Evolutionary conservation across 1,140 invertebrate species (phyloP).

Genomic region (Liolophura sinensis): DNA sequence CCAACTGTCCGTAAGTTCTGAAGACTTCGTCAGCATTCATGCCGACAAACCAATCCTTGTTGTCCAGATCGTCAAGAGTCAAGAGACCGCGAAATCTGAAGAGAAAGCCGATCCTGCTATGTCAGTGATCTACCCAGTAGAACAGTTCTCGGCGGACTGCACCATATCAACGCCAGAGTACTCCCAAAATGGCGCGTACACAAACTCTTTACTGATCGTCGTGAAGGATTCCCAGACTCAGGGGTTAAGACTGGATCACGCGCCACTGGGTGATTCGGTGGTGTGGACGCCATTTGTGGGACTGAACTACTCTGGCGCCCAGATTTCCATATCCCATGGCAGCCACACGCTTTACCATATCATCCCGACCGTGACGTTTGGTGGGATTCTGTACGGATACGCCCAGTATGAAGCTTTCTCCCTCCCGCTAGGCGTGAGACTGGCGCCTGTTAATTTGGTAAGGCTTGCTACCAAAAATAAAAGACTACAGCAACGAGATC

Average conservation of each 20-base stretch:
- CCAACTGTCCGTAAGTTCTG: slow-evolving; percentile 14
- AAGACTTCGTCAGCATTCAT: slow-evolving; percentile 15
- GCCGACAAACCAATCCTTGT: slow-evolving; percentile 23
- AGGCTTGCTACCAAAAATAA: too few species aligned
- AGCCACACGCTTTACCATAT: slow-evolving; percentile 27
- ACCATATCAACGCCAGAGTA: slow-evolving; percentile 33
- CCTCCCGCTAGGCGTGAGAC: slow-evolving; percentile 22
- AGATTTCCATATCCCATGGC: slow-evolving; percentile 18
- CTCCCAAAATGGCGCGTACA: slow-evolving; percentile 16
- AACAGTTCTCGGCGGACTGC: slow-evolving; percentile 38
- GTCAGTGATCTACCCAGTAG: slow-evolving; percentile 28
- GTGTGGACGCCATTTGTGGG: slow-evolving; percentile 22
- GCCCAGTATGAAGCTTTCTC: slow-evolving; percentile 28
- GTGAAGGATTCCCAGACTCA: slow-evolving; percentile 20
- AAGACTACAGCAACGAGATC: too few species aligned
- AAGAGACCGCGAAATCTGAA: slow-evolving; percentile 8
- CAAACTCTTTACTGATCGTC: slow-evolving; percentile 34
- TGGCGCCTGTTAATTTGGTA: slow-evolving; percentile 25
- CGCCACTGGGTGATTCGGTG: slow-evolving; percentile 12
- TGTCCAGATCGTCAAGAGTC: slow-evolving; percentile 24
- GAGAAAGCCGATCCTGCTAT: slow-evolving; percentile 35
- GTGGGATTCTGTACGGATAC: slow-evolving; percentile 24
- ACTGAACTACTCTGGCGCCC: slow-evolving; percentile 15
- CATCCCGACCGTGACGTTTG: slow-evolving; percentile 26
- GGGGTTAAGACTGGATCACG: slow-evolving; percentile 21